Base-by-base conservation (phyloP, 2,113 vertebrate species). In the Gavialis gangeticus region DNA sequence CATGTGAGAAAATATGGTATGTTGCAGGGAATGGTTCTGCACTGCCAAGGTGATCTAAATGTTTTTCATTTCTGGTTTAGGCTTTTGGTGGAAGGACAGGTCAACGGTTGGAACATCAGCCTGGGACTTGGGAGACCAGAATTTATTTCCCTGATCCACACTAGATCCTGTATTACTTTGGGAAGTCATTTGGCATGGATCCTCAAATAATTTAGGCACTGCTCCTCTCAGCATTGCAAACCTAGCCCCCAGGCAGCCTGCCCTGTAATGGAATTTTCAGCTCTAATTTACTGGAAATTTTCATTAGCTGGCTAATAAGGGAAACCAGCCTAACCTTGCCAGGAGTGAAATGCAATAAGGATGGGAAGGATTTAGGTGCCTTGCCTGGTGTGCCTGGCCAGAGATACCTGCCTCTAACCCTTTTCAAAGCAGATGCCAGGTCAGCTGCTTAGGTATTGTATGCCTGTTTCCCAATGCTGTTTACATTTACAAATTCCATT, bases 21-120 rank as follows among this genome's bases (percentile, higher is more conserved):
- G 46, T 46, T 46, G 46, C 46, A 46, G 46, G 46, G 46, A 95
- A 4, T 6, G 28, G 3, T 66, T 56, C 30, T 91, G n/a, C 13
- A 59, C 64, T 11, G 27, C 75, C 27, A 83, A 30, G n/a, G 30
- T 58, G 82, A 67, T 46, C 46, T 46, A 87, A 95, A 87, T 79
- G 64, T 4, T 71, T 90, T 84, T 92, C 66, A 85, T 78, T 54
- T 87, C 22, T 37, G 34, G 85, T 93, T 92, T 79, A 91, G 78
- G 94, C 82, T 71, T 8, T 28, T 79, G 18, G 4, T 87, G 27
- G 22, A 5, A 80, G 19, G 28, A 58, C 15, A 88, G 27, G 62
- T 12, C 28, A 88, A 21, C 30, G 17, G 1, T 10, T 84, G 18
- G 54, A 92, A 91, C 5, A 79, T 3, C 27, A 75, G 46, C 46